Conservation (phyloP, 2,797 vertebrate genomes). For the Helicolenus hilgendorfi region DNA sequence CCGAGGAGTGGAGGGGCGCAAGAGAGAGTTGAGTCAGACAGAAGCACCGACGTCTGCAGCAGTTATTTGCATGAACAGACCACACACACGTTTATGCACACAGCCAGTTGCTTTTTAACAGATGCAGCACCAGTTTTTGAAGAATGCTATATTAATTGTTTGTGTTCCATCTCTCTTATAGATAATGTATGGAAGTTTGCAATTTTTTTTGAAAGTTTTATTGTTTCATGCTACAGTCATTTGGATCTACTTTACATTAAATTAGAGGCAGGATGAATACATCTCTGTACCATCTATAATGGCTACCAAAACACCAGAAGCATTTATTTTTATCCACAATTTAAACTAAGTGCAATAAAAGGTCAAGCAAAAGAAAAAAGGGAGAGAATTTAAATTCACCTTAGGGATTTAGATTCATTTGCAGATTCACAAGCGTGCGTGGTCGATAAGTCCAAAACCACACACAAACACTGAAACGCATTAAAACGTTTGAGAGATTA, state of each 20-base stretch:
- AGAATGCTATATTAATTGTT: not conserved
- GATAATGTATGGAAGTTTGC: not conserved
- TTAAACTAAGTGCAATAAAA: constrained; percentile 50
- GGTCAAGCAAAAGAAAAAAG: constrained; percentile 35
- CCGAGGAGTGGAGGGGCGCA: not conserved
- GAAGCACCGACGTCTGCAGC: not conserved
- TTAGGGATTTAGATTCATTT: constrained; percentile 30
- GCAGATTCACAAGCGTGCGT: constrained; percentile 17
- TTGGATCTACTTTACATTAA: not conserved
- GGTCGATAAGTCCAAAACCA: constrained; percentile 42
- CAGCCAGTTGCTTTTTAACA: not conserved
- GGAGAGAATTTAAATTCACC: constrained; percentile 14
- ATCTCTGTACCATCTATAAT: not conserved
- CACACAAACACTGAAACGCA: constrained; percentile 56
- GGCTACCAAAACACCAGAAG: constrained; percentile 17
- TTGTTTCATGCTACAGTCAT: not conserved
- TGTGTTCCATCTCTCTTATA: not conserved
- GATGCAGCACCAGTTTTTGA: not conserved
- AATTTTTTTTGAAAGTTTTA: not conserved
- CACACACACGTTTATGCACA: not conserved
- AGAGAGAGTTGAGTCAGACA: not conserved
- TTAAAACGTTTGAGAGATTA: constrained; percentile 74
- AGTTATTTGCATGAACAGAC: constrained; percentile 22
- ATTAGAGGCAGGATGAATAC: not conserved
- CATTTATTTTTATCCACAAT: constrained; percentile 66